Percentiles rank a stretch among this genome's conserved stretches.
Conservation (phyloP, 2,888 invertebrate genomes). For the Hanleya hanleyi region DNA sequence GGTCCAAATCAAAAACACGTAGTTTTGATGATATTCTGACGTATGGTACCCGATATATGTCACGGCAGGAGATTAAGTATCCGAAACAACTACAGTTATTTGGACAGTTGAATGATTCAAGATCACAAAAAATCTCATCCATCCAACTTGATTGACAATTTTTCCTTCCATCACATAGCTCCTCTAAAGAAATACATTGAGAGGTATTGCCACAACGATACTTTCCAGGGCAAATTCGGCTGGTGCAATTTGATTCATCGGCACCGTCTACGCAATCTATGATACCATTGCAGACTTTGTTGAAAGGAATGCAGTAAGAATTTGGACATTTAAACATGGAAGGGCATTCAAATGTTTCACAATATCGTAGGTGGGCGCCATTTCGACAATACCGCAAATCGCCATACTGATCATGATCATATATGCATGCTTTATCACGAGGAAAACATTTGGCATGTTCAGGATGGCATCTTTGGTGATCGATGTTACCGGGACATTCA, state of each 20-base stretch:
- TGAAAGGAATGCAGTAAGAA: conserved; percentile 4
- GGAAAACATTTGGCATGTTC: not conserved
- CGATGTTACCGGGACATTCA: not conserved
- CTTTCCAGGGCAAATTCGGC: not conserved
- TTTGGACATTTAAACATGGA: conserved; percentile 1
- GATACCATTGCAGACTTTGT: not conserved
- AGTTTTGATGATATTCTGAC: no score
- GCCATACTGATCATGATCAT: not conserved
- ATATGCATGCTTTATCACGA: not conserved
- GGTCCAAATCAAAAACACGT: not conserved
- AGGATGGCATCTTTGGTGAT: not conserved
- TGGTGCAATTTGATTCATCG: not conserved
- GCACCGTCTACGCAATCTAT: not conserved
- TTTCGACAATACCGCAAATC: not conserved
- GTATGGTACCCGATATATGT: not conserved
- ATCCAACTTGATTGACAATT: not conserved
- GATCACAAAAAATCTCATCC: not conserved
- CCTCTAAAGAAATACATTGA: not conserved
- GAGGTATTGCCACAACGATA: not conserved
- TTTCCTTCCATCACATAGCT: not conserved
- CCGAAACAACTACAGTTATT: not conserved
- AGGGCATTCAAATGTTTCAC: not conserved
- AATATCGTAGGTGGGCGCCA: not conserved
- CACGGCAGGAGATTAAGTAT: not conserved
- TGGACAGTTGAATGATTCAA: not conserved